phyloP scores from a whole-genome alignment of 1,140 invertebrate genomes.

The Schmidtea mediterranea region DNA sequence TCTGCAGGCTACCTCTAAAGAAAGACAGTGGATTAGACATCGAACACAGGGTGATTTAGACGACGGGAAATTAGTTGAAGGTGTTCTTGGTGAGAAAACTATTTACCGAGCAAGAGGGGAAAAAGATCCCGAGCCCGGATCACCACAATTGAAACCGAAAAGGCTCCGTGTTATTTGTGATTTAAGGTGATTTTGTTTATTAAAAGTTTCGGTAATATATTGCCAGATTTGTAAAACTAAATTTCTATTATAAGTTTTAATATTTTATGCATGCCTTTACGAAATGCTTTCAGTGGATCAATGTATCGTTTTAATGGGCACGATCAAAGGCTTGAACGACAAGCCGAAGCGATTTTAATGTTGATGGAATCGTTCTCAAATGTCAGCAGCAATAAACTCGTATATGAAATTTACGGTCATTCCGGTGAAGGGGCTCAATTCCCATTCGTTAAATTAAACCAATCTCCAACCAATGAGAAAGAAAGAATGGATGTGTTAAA shows the following conservation, averaged over 20 bases:
- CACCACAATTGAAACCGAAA: slow-evolving; percentile 59
- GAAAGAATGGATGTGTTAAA: slow-evolving; percentile 47
- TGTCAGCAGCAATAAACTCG: slow-evolving; percentile 37
- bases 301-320: slow-evolving; percentile 88
- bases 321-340: slow-evolving; percentile 61
- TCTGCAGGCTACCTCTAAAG: slow-evolving; percentile 18
- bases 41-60: slow-evolving; percentile 68
- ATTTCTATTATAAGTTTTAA: no score
- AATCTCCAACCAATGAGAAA: slow-evolving; percentile 58
- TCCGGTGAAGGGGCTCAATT: slow-evolving; percentile 58
- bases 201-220: no score
- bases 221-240: no score
- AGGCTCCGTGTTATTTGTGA: slow-evolving; percentile 59
- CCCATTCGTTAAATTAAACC: slow-evolving; percentile 39
- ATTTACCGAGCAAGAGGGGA: slow-evolving; percentile 58
- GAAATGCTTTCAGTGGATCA: slow-evolving; percentile 38
- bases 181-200: slow-evolving; percentile 28
- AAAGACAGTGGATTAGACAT: slow-evolving; percentile 53
- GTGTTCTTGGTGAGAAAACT: slow-evolving; percentile 56
- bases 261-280: no score
- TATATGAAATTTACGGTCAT: slow-evolving; percentile 74
- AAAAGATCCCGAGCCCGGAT: slow-evolving; percentile 39
- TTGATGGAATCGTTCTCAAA: slow-evolving; percentile 74
- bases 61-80: slow-evolving; percentile 78
- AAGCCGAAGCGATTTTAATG: slow-evolving; percentile 66